Evolutionary conservation across 2,113 vertebrate species (phyloP).

Genomic region (Zosterops pallidus): DNA sequence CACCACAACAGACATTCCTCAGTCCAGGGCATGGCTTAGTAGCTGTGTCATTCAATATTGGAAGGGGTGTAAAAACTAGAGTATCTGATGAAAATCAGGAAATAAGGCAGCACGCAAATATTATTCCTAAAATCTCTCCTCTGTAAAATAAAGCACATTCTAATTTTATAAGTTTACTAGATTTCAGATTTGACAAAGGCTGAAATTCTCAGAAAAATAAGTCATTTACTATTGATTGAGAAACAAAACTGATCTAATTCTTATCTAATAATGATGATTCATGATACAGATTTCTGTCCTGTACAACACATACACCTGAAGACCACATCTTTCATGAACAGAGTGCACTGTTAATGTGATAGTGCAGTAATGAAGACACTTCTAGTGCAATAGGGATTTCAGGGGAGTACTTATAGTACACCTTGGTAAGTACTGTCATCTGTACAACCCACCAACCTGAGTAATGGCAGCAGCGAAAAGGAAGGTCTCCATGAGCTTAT

Average conservation of each 20-base stretch:
- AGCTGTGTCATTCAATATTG: neutral
- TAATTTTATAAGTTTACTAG: neutral
- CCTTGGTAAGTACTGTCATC: neutral
- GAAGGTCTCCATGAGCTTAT: neutral
- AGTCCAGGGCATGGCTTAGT: neutral
- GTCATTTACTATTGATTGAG: neutral
- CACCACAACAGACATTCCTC: neutral
- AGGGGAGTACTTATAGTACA: neutral
- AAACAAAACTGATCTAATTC: neutral
- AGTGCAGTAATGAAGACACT: neutral
- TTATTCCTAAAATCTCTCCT: neutral
- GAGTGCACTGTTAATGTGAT: neutral
- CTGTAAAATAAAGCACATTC: neutral
- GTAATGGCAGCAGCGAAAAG: neutral
- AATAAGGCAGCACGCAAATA: neutral
- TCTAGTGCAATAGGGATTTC: neutral
- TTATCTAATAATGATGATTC: neutral
- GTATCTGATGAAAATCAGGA: neutral
- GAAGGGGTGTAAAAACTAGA: neutral
- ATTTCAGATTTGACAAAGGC: neutral
- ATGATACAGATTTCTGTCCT: neutral
- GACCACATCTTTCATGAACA: neutral
- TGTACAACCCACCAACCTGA: neutral
- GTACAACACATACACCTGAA: neutral
- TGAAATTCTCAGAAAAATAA: neutral